Percentiles rank a stretch among this genome's conserved stretches.
phyloP scores from a whole-genome alignment of 2,113 vertebrate species.

The Chlorodrepanis virens region DNA sequence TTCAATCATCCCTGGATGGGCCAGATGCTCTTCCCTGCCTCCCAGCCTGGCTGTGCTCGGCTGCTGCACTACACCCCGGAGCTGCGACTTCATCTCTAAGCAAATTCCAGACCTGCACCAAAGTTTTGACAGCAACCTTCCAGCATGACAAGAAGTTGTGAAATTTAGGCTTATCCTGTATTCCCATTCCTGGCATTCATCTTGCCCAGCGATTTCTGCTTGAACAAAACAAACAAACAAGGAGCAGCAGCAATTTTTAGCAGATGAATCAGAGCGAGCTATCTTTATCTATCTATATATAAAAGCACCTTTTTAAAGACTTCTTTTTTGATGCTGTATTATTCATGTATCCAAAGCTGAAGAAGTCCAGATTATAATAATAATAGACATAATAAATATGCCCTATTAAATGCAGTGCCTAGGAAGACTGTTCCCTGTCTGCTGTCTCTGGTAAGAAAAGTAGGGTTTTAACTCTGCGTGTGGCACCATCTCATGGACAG shows the following conservation, averaged over 20 bases:
- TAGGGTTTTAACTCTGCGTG: neutral
- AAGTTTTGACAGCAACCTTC: neutral
- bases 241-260: slow-evolving; percentile 6
- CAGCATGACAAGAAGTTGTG: neutral
- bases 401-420: neutral
- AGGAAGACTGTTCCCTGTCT: neutral
- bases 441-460: neutral
- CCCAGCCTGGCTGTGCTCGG: neutral
- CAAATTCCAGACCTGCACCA: neutral
- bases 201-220: neutral
- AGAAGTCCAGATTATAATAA: slow-evolving; percentile 11
- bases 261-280: slow-evolving; percentile 5
- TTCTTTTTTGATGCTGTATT: neutral
- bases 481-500: neutral
- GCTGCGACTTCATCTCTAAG: neutral
- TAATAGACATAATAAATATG: neutral
- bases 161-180: neutral
- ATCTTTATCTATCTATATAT: slow-evolving; percentile 29
- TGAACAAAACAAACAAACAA: slow-evolving; percentile 35
- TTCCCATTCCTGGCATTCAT: neutral
- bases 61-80: neutral
- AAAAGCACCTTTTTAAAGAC: slow-evolving; percentile 8
- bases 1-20: neutral
- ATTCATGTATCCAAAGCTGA: slow-evolving; percentile 4
- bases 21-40: neutral